A percentile compares a stretch with the other conserved stretches of the same genome.
phyloP scores from a whole-genome alignment of 2,797 vertebrate genomes.

The Squalus acanthias region DNA sequence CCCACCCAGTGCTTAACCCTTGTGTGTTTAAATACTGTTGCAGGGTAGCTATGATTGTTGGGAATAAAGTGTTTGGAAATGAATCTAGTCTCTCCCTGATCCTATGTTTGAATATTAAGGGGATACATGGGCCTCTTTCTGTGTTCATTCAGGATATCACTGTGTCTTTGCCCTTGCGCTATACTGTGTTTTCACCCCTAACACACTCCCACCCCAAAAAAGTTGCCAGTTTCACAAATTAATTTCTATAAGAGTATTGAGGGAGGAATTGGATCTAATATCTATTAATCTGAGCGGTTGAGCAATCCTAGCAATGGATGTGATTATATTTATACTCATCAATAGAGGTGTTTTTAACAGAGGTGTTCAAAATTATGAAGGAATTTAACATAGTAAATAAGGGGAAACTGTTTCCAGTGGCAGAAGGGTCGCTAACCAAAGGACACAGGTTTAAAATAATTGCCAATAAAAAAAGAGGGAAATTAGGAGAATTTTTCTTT shows the following conservation, averaged over 20 bases:
- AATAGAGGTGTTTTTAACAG: neutral
- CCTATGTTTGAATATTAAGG: neutral
- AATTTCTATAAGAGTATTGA: neutral
- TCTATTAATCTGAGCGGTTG: neutral
- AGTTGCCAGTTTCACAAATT: neutral
- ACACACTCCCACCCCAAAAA: neutral
- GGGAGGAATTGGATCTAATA: neutral
- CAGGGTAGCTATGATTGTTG: neutral
- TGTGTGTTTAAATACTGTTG: neutral
- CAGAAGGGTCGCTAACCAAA: neutral
- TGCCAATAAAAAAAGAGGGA: neutral
- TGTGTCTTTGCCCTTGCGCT: neutral
- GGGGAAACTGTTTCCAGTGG: neutral
- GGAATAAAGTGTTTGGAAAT: neutral
- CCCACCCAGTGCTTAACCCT: no score
- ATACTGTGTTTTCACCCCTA: neutral
- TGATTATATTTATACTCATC: neutral
- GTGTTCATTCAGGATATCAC: neutral
- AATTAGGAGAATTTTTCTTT: neutral
- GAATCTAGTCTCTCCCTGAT: neutral
- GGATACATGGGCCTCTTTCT: neutral
- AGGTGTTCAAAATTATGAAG: neutral
- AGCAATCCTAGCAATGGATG: neutral
- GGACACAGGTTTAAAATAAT: neutral
- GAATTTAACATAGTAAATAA: neutral